A percentile compares a stretch with the other conserved stretches of the same genome.
Conservation (phyloP, 1,140 invertebrate genomes). For the Caenorhabditis latens region DNA sequence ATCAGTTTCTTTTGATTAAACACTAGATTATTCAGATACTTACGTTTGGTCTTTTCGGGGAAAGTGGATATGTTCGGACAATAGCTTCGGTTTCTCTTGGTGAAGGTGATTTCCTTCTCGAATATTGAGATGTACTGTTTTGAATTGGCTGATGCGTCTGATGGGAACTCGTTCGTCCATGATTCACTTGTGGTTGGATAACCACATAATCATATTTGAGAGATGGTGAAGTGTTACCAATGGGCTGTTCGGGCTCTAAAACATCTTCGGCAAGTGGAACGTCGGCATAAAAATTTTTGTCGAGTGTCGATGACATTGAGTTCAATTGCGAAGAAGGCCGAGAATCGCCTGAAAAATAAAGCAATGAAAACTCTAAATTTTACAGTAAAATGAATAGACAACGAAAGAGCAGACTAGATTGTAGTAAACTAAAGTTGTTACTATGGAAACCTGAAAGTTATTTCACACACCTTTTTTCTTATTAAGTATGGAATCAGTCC, state of each 20-base stretch:
- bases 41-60: not conserved
- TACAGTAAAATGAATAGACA: no score
- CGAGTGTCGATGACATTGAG: not conserved
- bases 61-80: not conserved
- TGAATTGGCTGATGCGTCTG: not conserved
- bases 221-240: not conserved
- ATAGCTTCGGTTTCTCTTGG: slow-evolving; percentile 26
- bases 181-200: not conserved
- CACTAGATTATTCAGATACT: not conserved
- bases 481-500: slow-evolving; percentile 18
- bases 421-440: no score
- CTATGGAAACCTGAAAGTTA: no score
- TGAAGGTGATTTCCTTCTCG: not conserved
- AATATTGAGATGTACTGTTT: not conserved
- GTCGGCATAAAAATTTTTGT: slow-evolving; percentile 16
- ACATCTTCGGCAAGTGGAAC: slow-evolving; percentile 18
- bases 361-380: not conserved
- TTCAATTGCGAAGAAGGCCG: not conserved
- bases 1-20: no score
- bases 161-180: not conserved
- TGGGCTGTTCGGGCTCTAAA: not conserved
- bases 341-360: slow-evolving; percentile 3
- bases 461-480: not conserved
- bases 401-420: not conserved
- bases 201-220: slow-evolving; percentile 18